Conservation (phyloP, 2,113 vertebrate species). For the Suricata suricatta region DNA sequence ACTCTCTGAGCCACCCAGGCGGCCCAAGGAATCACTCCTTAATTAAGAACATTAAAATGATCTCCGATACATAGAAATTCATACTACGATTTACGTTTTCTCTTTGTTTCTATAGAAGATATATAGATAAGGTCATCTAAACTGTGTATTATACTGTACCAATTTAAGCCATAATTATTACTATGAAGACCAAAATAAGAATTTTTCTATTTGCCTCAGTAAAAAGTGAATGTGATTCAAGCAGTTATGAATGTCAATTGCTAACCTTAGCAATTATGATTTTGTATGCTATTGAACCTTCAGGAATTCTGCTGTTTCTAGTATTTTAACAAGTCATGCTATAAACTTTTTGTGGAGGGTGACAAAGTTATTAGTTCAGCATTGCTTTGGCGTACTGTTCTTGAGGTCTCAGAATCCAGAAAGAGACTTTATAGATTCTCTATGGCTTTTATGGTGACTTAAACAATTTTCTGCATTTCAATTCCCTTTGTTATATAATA, state of each 20-base stretch:
- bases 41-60: background rate
- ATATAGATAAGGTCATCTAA: background rate
- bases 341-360: background rate
- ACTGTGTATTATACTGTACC: background rate
- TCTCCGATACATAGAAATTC: background rate
- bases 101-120: background rate
- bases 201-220: background rate
- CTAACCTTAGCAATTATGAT: background rate
- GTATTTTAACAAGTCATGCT: background rate
- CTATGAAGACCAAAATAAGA: background rate
- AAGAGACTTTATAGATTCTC: background rate
- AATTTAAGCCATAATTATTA: background rate
- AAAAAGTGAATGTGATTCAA: background rate
- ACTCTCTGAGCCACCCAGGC: too few relatives aligned
- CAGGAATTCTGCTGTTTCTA: background rate
- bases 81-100: background rate
- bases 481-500: background rate
- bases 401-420: background rate
- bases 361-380: background rate
- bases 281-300: background rate
- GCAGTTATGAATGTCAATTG: background rate
- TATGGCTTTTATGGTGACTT: background rate
- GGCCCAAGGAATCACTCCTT: background rate
- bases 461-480: background rate
- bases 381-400: background rate